These are phyloP conservation scores for Cichladusa arquata DNA, from an alignment of 2,113 vertebrate species.

Conservation along the genomic window DNA sequence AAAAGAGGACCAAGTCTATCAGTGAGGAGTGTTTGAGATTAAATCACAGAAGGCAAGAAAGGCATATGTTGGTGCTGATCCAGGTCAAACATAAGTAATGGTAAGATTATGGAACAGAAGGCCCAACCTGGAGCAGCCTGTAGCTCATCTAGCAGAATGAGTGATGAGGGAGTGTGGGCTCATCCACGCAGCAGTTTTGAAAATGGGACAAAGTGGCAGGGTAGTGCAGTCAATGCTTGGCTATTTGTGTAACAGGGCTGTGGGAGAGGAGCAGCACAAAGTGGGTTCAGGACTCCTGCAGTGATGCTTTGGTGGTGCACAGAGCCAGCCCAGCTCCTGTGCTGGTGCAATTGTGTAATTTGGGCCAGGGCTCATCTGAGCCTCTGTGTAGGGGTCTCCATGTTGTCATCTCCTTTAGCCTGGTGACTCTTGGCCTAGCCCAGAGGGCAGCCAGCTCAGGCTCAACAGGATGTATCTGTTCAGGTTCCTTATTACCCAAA, in stretches of 20 bases:
- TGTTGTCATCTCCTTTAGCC: not conserved
- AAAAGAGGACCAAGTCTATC: not conserved
- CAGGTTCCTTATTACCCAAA: not conserved
- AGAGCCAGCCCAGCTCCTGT: not conserved
- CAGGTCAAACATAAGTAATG: not conserved
- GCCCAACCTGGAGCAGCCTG: not conserved
- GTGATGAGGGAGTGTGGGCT: not conserved
- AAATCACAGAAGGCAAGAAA: not conserved
- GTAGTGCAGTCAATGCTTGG: not conserved
- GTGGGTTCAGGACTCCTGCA: not conserved
- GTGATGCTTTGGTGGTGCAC: not conserved
- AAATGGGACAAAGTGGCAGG: not conserved
- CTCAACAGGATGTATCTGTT: not conserved
- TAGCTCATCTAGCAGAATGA: not conserved
- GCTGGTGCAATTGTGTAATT: fast-evolving
- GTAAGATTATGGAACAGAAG: not conserved
- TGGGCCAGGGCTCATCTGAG: not conserved
- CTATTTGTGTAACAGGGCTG: not conserved
- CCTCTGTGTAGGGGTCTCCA: not conserved
- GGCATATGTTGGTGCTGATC: not conserved
- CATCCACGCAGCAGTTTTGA: not conserved
- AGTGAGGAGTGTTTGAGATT: not conserved
- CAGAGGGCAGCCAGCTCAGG: not conserved
- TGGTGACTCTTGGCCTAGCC: not conserved
- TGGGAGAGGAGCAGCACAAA: not conserved